Evolutionary conservation across 2,888 invertebrate genomes (phyloP), one percentile per base, ranked within the genome.

Genomic region (Mesopsocus fuscifrons): DNA sequence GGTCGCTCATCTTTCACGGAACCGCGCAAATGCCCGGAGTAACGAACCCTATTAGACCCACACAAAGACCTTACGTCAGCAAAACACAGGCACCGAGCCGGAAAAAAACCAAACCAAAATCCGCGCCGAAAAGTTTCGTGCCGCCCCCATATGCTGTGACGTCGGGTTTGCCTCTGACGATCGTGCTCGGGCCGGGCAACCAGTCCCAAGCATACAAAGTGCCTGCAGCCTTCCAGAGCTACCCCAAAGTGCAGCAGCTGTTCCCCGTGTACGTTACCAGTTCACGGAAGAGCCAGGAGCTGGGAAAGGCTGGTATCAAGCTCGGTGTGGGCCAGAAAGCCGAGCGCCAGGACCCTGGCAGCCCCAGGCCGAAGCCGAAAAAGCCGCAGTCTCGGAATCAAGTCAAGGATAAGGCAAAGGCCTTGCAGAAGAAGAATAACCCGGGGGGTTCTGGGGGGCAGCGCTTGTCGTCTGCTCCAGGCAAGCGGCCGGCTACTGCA

Each of bases 1-100:
- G 92, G 94, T 83, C 88, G 48, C 70, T 94, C 59, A 79, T 87
- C 57, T 73, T 92, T 59, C 88, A 91, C 62, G 94, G 94, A 53
- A 92, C 92, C 46, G 77, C 68, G 47, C 66, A 62, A 42, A 55
- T 64, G 49, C 65, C 67, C 3, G 59, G 59, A 41, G 32, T 49
- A 52, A 46, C 44, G 41, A 43, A 47, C 44, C 43, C 46, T 46
- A 44, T 47, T 47, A 40, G 43, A 48, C 41, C 46, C 45, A 45
- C 50, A 35, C 49, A 50, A 23, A 47, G 47, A n/a, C 49, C 49
- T 18, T n/a, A 5, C 46, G 47, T n/a, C 45, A 45, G 41, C 42
- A 47, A 21, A 41, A 43, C 42, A 40, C 32, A 41, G 22, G 20
- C 38, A 18, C 42, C 43, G 41, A 15, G 32, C 35, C 23, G 16